These are phyloP conservation scores for Sphyrna mokarran DNA, from an alignment of 2,113 vertebrate genomes.

Conservation along the genomic window DNA sequence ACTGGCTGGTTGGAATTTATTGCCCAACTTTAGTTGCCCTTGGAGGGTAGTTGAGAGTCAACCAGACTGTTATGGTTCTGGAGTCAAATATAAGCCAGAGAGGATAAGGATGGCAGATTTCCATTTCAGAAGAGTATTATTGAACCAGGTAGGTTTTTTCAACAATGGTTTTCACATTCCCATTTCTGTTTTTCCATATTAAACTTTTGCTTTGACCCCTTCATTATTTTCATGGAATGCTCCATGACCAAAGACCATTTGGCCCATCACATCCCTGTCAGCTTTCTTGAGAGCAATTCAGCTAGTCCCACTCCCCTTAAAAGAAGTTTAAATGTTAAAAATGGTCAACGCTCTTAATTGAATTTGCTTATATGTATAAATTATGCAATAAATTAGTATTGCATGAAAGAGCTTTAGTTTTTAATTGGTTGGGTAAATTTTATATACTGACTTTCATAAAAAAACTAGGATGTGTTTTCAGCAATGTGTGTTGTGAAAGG, in stretches of 20 bases:
- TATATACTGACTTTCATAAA: neutral
- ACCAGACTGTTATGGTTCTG: too few relatives aligned
- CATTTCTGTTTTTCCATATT: neutral
- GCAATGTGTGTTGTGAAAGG: neutral
- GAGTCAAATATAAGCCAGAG: too few relatives aligned
- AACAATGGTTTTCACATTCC: neutral
- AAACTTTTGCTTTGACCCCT: neutral
- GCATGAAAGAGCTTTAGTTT: neutral
- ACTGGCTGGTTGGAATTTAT: too few relatives aligned
- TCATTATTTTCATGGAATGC: neutral
- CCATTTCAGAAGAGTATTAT: too few relatives aligned
- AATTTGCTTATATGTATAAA: neutral
- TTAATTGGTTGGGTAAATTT: neutral
- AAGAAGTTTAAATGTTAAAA: neutral
- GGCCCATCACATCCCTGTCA: neutral
- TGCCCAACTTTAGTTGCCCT: too few relatives aligned
- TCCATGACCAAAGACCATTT: neutral
- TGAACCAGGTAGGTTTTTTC: too few relatives aligned
- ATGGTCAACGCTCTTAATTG: neutral
- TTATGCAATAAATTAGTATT: neutral
- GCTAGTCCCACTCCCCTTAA: neutral
- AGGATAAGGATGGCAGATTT: too few relatives aligned
- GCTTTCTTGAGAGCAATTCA: neutral
- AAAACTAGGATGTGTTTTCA: neutral
- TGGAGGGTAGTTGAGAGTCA: too few relatives aligned